A percentile compares a stretch with the other conserved stretches of the same genome.
phyloP scores from a whole-genome alignment of 2,888 invertebrate species.

The Noctuana brunneofusca region DNA sequence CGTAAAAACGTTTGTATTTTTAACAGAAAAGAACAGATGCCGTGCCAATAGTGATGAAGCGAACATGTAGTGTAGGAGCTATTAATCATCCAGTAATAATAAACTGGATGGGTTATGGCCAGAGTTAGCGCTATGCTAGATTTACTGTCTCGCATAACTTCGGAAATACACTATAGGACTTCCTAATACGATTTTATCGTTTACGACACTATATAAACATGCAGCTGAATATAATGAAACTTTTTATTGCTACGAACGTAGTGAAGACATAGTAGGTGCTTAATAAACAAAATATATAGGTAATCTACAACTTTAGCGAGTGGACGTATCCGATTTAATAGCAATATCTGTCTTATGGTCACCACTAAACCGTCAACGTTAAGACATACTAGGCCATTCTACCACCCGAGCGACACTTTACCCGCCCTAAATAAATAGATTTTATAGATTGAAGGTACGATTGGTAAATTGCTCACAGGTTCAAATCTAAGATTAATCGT shows the following conservation, averaged over 20 bases:
- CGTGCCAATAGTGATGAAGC: slow-evolving; percentile 37
- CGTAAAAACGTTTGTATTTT: slow-evolving; percentile 17
- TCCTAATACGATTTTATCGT: slow-evolving; percentile 48
- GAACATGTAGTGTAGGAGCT: slow-evolving; percentile 42
- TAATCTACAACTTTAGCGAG: neutral
- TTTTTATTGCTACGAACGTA: slow-evolving; percentile 42
- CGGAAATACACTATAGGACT: slow-evolving; percentile 44
- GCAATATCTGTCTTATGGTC: neutral
- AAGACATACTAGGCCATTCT: neutral
- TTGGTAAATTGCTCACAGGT: neutral
- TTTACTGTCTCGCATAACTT: slow-evolving; percentile 53
- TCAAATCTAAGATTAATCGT: slow-evolving; percentile 4
- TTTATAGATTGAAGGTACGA: neutral
- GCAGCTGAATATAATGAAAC: slow-evolving; percentile 41
- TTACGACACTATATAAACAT: slow-evolving; percentile 48
- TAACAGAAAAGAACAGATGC: slow-evolving; percentile 33
- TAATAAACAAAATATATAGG: slow-evolving; percentile 9
- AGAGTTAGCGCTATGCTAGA: slow-evolving; percentile 49
- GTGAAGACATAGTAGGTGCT: slow-evolving; percentile 30
- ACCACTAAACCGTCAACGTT: too few species aligned
- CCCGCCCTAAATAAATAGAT: neutral
- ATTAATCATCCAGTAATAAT: slow-evolving; percentile 61
- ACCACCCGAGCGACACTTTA: neutral
- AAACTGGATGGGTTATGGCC: slow-evolving; percentile 56
- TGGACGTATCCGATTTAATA: neutral